phyloP scores from a whole-genome alignment of 2,888 invertebrate species.

The Calliopum simillimum region DNA sequence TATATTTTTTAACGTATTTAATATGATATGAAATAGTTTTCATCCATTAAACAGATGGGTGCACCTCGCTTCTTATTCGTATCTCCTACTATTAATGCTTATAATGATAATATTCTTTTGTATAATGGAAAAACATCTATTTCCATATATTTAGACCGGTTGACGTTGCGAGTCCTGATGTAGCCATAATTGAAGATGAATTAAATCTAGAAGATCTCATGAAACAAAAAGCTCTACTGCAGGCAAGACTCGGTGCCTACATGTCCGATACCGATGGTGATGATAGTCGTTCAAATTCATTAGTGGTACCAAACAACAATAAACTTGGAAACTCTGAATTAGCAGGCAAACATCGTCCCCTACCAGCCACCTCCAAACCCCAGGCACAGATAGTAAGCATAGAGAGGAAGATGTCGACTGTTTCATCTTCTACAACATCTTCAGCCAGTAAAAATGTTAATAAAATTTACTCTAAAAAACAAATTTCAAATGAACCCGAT shows the following conservation, averaged over 20 bases:
- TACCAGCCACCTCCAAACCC: conserved; percentile 8
- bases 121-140: conserved; percentile 1
- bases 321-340: not conserved
- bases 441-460: conserved; percentile 65
- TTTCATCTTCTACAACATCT: conserved; percentile 51
- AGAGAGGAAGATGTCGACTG: conserved; percentile 37
- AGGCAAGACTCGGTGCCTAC: conserved; percentile 83
- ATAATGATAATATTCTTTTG: not conserved
- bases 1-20: too few relatives aligned
- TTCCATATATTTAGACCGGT: conserved; percentile 60
- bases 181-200: conserved; percentile 84
- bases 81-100: too few relatives aligned
- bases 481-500: conserved; percentile 68
- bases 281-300: conserved; percentile 59
- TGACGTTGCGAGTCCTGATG: conserved; percentile 78
- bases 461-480: conserved; percentile 62
- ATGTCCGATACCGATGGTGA: conserved; percentile 77
- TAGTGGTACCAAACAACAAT: conserved; percentile 23
- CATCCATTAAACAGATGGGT: too few relatives aligned
- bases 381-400: conserved; percentile 5
- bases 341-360: not conserved
- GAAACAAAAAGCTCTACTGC: conserved; percentile 87
- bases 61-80: too few relatives aligned
- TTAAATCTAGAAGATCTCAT: conserved; percentile 89
- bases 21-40: too few relatives aligned